Conservation (phyloP, 1,140 invertebrate genomes). For the Stegodyphus dumicola region DNA sequence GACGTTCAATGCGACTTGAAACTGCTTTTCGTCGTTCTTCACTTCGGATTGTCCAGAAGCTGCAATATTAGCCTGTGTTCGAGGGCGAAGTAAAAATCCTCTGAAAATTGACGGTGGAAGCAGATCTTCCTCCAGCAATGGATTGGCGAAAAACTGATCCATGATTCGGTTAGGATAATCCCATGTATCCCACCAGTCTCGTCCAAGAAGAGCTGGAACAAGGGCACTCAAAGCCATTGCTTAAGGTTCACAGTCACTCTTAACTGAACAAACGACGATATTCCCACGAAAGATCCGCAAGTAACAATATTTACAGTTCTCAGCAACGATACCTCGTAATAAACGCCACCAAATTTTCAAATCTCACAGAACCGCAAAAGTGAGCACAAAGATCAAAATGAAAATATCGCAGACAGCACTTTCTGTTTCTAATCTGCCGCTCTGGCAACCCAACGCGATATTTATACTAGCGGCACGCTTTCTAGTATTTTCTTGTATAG, state of each 20-base stretch:
- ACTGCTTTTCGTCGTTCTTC: conserved; percentile 63
- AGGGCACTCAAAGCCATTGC: not conserved
- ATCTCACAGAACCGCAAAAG: no score
- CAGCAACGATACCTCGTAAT: no score
- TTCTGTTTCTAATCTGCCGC: no score
- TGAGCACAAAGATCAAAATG: no score
- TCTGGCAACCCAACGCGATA: no score
- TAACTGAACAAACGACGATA: no score
- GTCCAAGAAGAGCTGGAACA: conserved; percentile 16
- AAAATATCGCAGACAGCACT: no score
- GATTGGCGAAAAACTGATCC: conserved; percentile 63
- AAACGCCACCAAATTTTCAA: no score
- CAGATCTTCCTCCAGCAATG: conserved; percentile 62
- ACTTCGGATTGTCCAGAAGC: conserved; percentile 48
- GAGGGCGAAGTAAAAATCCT: conserved; percentile 48
- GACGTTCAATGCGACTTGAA: conserved; percentile 66
- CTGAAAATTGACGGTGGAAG: conserved; percentile 26
- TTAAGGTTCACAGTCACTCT: not conserved
- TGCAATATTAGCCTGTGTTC: not conserved
- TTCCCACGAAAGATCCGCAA: no score
- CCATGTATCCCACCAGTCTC: conserved; percentile 26
- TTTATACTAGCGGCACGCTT: no score
- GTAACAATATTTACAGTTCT: no score
- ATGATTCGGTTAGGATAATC: conserved; percentile 56
- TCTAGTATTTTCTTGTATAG: no score